These are phyloP conservation scores for Dendropsophus ebraccatus DNA, from an alignment of 2,113 vertebrate genomes.

Conservation along the genomic window DNA sequence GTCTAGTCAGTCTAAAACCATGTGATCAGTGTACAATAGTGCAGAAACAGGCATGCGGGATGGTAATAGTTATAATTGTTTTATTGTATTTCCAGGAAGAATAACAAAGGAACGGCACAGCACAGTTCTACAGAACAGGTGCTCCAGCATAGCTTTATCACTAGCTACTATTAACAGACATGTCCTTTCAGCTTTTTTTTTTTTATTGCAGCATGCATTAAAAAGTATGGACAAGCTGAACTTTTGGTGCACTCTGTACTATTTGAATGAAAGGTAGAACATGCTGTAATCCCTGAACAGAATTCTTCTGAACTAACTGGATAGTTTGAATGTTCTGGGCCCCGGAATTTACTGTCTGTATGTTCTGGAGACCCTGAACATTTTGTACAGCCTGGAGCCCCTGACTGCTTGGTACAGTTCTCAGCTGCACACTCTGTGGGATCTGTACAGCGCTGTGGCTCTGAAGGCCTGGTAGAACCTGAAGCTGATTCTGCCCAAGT, in stretches of 20 bases:
- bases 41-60: no score
- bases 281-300: slow-evolving; percentile 60
- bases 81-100: background rate
- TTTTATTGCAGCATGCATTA: slow-evolving; percentile 57
- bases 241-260: slow-evolving; percentile 64
- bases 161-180: background rate
- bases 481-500: slow-evolving; percentile 35
- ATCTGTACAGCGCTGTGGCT: slow-evolving; percentile 28
- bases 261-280: slow-evolving; percentile 67
- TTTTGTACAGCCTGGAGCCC: slow-evolving; percentile 32
- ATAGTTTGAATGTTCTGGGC: slow-evolving; percentile 64
- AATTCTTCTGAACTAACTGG: slow-evolving; percentile 64
- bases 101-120: background rate
- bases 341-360: background rate
- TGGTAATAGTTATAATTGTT: no score
- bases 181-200: background rate
- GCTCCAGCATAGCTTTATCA: background rate
- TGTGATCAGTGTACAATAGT: no score
- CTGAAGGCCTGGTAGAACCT: background rate
- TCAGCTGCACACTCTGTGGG: slow-evolving; percentile 33
- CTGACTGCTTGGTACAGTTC: slow-evolving; percentile 14
- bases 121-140: background rate
- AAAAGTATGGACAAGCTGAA: slow-evolving; percentile 75
- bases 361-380: slow-evolving; percentile 24
- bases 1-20: no score